Conservation (phyloP, 2,113 vertebrate species). For the Pterocles orientalis region DNA sequence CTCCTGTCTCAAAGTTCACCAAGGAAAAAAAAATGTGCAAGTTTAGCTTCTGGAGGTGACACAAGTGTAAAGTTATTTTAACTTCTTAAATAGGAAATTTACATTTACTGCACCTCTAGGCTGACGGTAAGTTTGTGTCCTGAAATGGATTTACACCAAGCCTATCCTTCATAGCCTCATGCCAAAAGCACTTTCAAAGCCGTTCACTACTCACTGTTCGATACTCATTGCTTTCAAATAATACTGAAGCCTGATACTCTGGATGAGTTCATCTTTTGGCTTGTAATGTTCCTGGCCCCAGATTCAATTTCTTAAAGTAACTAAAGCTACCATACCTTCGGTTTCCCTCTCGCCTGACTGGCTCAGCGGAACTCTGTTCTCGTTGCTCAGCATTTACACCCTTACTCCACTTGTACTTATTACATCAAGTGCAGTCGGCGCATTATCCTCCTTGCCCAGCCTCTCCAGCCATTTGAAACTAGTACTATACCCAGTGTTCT, state of each 20-base stretch:
- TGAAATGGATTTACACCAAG: not conserved
- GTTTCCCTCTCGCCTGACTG: not conserved
- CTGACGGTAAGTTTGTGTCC: not conserved
- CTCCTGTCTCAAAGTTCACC: not conserved
- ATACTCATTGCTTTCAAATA: not conserved
- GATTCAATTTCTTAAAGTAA: not conserved
- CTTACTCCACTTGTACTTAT: not conserved
- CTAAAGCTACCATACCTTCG: not conserved
- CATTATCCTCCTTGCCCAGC: not conserved
- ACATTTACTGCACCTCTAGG: constrained; percentile 19
- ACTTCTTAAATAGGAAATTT: constrained; percentile 28
- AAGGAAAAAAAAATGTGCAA: not conserved
- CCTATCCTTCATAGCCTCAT: not conserved
- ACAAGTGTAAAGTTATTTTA: constrained; percentile 46
- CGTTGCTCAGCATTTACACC: not conserved
- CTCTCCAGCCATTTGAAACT: not conserved
- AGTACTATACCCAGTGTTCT: not conserved
- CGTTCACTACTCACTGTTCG: not conserved
- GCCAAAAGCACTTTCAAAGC: constrained; percentile 2
- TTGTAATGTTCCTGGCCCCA: not conserved
- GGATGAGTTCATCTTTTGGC: constrained; percentile 39
- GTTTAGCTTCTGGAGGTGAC: constrained; percentile 22
- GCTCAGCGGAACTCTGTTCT: not conserved
- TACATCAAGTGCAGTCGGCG: not conserved
- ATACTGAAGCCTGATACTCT: not conserved